A percentile compares a stretch with the other conserved stretches of the same genome.
These are phyloP conservation scores for Atta cephalotes DNA, from an alignment of 1,140 invertebrate genomes.

Conservation along the genomic window DNA sequence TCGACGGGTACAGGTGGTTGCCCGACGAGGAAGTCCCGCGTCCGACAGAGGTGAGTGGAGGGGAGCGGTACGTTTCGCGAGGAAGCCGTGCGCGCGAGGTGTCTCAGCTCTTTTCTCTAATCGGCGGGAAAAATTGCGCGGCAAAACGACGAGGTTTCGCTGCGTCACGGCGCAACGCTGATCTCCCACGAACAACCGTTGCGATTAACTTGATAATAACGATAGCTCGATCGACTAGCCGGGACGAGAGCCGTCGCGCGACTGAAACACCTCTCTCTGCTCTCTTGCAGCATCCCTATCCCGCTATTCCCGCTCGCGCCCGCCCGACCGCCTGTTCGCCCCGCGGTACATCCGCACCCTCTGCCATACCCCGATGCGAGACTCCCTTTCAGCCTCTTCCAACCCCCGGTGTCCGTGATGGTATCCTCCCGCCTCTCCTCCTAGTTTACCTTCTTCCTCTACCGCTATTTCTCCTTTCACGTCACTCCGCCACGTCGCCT, in stretches of 20 bases:
- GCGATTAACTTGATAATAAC: background rate
- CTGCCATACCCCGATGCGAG: constrained; percentile 28
- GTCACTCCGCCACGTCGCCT: background rate
- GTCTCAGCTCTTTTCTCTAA: too few species aligned
- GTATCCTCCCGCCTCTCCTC: constrained; percentile 40
- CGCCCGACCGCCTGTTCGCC: constrained; percentile 45
- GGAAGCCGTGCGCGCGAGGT: too few species aligned
- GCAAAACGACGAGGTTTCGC: background rate
- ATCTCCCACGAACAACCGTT: background rate
- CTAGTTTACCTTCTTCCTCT: constrained; percentile 22
- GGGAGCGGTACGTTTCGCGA: background rate
- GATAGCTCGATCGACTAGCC: constrained; percentile 78
- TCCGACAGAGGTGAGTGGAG: background rate
- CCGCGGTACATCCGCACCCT: constrained; percentile 67
- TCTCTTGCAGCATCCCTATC: constrained; percentile 71
- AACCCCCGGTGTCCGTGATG: constrained; percentile 42
- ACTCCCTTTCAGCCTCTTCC: constrained; percentile 65
- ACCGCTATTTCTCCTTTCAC: background rate
- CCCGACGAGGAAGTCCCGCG: background rate
- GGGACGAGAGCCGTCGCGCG: constrained; percentile 82
- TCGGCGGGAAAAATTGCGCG: constrained; percentile 32
- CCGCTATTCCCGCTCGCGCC: constrained; percentile 37
- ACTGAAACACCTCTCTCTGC: constrained; percentile 80
- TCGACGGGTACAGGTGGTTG: constrained; percentile 49
- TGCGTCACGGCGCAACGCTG: background rate